A percentile compares a stretch with the other conserved stretches of the same genome.
These are phyloP conservation scores for Perithous albicinctus DNA, from an alignment of 2,888 invertebrate genomes.

Conservation along the genomic window DNA sequence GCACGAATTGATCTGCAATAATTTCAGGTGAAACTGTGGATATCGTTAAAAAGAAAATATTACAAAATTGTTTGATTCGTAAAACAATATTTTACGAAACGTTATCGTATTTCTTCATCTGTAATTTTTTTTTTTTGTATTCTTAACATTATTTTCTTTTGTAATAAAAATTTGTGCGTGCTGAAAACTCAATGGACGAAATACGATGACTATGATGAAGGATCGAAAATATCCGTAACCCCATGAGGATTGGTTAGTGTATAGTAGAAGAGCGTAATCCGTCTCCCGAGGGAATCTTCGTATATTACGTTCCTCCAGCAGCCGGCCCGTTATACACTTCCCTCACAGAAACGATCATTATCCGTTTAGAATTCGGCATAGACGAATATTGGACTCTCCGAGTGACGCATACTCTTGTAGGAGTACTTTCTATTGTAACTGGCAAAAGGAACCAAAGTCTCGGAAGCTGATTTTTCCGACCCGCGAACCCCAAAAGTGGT, in stretches of 20 bases:
- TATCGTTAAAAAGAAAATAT: no score
- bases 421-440: slow-evolving; percentile 54
- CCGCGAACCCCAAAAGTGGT: not conserved
- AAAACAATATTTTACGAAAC: no score
- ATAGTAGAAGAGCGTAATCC: slow-evolving; percentile 35
- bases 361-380: slow-evolving; percentile 76
- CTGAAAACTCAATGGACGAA: not conserved
- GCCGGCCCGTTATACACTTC: slow-evolving; percentile 67
- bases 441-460: slow-evolving; percentile 31
- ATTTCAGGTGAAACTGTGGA: no score
- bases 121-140: not conserved
- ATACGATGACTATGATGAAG: slow-evolving; percentile 2
- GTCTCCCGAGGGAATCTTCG: slow-evolving; percentile 79
- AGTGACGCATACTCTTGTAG: slow-evolving; percentile 48
- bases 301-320: slow-evolving; percentile 78
- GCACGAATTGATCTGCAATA: no score
- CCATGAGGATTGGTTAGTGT: slow-evolving; percentile 20
- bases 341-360: slow-evolving; percentile 80
- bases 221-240: slow-evolving; percentile 44
- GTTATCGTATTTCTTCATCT: no score
- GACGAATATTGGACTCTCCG: slow-evolving; percentile 61
- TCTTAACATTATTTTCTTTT: not conserved
- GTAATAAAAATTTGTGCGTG: not conserved
- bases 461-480: slow-evolving; percentile 6
- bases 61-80: no score